Percentiles rank a stretch among this genome's conserved stretches.
These are phyloP conservation scores for Ornithoptera priamus DNA, from an alignment of 2,888 invertebrate genomes.

Conservation along the genomic window DNA sequence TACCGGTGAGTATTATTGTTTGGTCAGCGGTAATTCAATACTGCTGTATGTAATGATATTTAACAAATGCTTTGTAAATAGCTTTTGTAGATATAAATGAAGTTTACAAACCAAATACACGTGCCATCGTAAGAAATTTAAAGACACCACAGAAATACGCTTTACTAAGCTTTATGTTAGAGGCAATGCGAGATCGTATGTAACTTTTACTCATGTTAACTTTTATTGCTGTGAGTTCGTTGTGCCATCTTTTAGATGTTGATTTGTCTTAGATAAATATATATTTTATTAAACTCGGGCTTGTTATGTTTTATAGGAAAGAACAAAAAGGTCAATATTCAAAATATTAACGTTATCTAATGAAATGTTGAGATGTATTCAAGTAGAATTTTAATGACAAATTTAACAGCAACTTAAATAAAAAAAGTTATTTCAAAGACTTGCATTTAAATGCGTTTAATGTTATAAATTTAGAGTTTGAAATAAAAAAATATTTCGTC, in stretches of 20 bases:
- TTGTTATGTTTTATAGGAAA: not conserved
- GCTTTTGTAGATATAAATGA: conserved; percentile 44
- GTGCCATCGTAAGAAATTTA: conserved; percentile 59
- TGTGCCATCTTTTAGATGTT: conserved; percentile 57
- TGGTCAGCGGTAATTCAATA: conserved; percentile 1
- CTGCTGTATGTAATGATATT: conserved; percentile 18
- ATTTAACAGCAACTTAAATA: not conserved
- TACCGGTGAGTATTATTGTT: conserved; percentile 3
- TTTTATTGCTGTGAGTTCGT: conserved; percentile 61
- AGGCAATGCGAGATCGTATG: conserved; percentile 41
- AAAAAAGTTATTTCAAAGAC: not conserved
- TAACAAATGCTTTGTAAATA: conserved; percentile 43
- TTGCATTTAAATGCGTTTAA: not conserved
- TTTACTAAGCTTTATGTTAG: conserved; percentile 61
- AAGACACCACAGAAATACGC: conserved; percentile 41
- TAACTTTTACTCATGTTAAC: conserved; percentile 21
- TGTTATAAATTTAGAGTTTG: not conserved
- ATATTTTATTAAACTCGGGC: conserved; percentile 1
- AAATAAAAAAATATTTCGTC: not conserved
- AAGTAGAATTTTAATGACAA: not conserved
- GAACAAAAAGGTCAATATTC: not conserved
- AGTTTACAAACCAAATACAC: conserved; percentile 58
- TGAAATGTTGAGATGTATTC: not conserved
- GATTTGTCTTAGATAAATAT: conserved; percentile 29
- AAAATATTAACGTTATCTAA: not conserved